These are phyloP conservation scores for Idaea straminata DNA, from an alignment of 2,888 invertebrate genomes.

Conservation along the genomic window DNA sequence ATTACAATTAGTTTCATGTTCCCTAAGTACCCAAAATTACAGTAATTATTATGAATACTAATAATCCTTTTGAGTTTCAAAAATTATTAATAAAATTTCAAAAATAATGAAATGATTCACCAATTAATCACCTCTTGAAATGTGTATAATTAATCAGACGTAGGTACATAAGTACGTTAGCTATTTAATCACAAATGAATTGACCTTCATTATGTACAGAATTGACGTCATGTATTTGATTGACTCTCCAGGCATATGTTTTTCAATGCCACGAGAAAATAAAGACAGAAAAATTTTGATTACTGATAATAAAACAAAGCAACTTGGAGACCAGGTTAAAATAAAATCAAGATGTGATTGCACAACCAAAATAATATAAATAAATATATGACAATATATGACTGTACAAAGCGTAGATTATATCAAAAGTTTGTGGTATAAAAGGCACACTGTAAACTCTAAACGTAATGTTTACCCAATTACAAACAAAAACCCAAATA, in stretches of 20 bases:
- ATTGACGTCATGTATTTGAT: neutral
- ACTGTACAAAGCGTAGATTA: too few species aligned
- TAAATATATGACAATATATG: too few species aligned
- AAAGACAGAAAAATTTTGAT: neutral
- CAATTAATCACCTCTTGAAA: neutral
- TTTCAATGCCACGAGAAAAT: neutral
- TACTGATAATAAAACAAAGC: neutral
- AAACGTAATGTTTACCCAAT: slow-evolving; percentile 15
- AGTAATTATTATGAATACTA: neutral
- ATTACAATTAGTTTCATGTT: neutral
- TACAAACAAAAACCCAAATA: slow-evolving; percentile 4
- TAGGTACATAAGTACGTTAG: neutral
- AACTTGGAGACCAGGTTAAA: neutral
- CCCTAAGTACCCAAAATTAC: neutral
- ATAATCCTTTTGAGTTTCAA: neutral
- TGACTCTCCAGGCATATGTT: neutral
- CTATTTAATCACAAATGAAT: neutral
- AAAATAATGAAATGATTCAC: too few species aligned
- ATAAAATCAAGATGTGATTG: slow-evolving; percentile 12
- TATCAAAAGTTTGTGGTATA: too few species aligned
- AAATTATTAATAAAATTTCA: too few species aligned
- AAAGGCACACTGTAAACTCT: too few species aligned
- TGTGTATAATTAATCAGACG: neutral
- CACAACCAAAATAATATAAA: slow-evolving; percentile 5
- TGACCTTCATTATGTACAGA: neutral